phyloP scores from a whole-genome alignment of 2,113 vertebrate genomes.

The Istiophorus platypterus region DNA sequence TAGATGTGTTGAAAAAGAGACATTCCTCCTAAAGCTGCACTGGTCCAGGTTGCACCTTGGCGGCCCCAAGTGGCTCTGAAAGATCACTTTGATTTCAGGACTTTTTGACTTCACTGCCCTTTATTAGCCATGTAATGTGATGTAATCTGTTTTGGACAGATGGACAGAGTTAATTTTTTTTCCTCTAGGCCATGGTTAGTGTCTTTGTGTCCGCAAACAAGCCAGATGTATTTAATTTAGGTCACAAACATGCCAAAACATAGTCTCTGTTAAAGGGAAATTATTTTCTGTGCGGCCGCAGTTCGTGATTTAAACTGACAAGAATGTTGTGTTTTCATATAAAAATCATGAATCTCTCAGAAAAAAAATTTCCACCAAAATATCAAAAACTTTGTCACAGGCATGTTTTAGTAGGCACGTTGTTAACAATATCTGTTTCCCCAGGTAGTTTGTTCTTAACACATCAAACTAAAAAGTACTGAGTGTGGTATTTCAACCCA shows the following conservation, averaged over 20 bases:
- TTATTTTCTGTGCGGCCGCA: neutral
- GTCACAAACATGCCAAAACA: neutral
- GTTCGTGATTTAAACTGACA: neutral
- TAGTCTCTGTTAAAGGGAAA: no score
- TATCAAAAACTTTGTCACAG: slow-evolving; percentile 5
- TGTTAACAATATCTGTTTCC: slow-evolving; percentile 29
- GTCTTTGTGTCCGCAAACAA: neutral
- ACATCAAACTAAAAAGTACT: slow-evolving; percentile 47
- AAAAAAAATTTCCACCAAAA: neutral
- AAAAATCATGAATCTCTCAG: neutral
- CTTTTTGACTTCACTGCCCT: neutral
- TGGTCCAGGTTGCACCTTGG: slow-evolving; percentile 38
- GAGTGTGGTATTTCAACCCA: slow-evolving; percentile 26
- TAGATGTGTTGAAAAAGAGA: slow-evolving; percentile 26
- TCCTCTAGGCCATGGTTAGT: neutral
- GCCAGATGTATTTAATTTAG: neutral
- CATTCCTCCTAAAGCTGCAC: slow-evolving; percentile 2
- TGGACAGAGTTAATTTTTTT: neutral
- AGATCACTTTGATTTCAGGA: neutral
- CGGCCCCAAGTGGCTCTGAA: slow-evolving; percentile 54
- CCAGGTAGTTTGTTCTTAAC: slow-evolving; percentile 46
- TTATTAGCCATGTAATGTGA: neutral
- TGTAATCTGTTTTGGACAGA: neutral
- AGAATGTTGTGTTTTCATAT: neutral
- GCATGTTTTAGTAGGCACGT: slow-evolving; percentile 7